Conservation (phyloP, 2,797 vertebrate species). For the Gallirallus australis region DNA sequence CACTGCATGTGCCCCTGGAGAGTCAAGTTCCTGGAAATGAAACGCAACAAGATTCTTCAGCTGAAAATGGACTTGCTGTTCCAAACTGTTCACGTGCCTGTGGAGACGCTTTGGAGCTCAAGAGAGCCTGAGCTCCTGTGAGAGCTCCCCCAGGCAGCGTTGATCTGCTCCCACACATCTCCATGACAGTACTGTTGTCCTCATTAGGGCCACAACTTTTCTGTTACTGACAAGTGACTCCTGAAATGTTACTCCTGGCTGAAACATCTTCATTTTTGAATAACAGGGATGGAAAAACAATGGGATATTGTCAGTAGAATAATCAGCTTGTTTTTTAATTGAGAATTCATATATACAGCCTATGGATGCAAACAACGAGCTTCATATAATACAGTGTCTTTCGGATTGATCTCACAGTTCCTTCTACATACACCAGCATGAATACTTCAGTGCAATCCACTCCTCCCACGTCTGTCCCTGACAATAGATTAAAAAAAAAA, state of each 20-base stretch:
- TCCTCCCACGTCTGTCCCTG: neutral
- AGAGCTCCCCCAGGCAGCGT: neutral
- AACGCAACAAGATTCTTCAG: constrained; percentile 29
- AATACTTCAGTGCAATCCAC: neutral
- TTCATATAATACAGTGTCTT: constrained; percentile 27
- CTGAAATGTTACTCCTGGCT: neutral
- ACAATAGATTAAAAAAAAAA: neutral
- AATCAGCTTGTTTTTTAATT: constrained; percentile 44
- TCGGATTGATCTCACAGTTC: neutral
- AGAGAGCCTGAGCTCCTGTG: neutral
- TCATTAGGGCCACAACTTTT: constrained; percentile 36
- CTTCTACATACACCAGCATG: neutral
- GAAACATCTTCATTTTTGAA: constrained; percentile 1
- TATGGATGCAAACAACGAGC: neutral
- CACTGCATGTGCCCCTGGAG: neutral
- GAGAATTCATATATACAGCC: constrained; percentile 19
- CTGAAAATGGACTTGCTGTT: neutral
- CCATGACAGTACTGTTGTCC: constrained; percentile 30
- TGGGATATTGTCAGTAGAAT: neutral
- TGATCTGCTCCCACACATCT: constrained; percentile 26
- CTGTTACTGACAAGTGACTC: constrained; percentile 40
- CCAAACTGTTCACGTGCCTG: neutral
- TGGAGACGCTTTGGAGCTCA: neutral
- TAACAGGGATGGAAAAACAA: neutral
- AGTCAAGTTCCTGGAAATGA: constrained; percentile 8